These are phyloP conservation scores for Numenius arquata DNA, from an alignment of 2,113 vertebrate species.

Conservation along the genomic window DNA sequence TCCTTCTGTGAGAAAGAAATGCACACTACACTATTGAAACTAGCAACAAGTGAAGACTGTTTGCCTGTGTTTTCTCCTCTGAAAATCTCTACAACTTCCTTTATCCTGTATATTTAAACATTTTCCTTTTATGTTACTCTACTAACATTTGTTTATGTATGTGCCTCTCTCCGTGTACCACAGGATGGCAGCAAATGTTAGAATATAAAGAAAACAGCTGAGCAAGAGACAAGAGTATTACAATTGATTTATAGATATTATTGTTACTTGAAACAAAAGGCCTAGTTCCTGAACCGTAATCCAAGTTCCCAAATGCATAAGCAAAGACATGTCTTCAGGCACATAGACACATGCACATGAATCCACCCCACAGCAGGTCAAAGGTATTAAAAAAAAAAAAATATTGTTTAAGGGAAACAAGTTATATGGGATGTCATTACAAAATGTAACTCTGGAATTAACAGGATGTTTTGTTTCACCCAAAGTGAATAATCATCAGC, in stretches of 20 bases:
- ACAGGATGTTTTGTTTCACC: neutral
- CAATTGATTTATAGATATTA: neutral
- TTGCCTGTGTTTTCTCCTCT: neutral
- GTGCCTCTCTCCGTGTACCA: slow-evolving; percentile 10
- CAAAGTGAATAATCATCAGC: neutral
- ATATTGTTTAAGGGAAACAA: neutral
- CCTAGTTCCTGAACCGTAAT: neutral
- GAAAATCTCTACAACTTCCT: neutral
- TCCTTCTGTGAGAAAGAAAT: neutral
- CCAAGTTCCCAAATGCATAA: neutral
- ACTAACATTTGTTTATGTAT: neutral
- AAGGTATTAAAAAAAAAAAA: neutral
- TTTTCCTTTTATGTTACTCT: neutral
- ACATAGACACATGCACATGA: neutral
- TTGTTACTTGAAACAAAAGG: neutral
- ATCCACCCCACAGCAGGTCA: neutral
- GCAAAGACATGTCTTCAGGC: neutral
- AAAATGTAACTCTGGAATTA: neutral
- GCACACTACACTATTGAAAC: neutral
- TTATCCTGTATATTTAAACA: neutral
- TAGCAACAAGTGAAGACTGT: neutral
- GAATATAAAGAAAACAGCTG: slow-evolving; percentile 7
- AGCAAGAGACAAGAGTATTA: neutral
- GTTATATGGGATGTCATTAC: neutral
- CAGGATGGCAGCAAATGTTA: slow-evolving; percentile 68